phyloP scores from a whole-genome alignment of 2,888 invertebrate species.

The Apotomis betuletana region DNA sequence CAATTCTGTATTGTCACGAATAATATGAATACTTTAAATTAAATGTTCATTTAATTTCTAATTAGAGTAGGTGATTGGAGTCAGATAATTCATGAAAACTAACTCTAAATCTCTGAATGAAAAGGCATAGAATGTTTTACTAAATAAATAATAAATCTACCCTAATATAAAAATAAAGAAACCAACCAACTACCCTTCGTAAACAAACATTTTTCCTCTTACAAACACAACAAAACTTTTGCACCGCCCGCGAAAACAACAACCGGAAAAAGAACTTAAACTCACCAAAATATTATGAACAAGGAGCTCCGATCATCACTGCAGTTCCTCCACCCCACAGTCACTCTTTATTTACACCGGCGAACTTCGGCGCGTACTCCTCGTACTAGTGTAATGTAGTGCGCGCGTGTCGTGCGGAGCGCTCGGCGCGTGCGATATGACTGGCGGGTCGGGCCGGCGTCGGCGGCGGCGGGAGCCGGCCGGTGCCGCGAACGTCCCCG shows the following conservation, averaged over 20 bases:
- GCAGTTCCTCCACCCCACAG: slow-evolving; percentile 52
- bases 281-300: slow-evolving; percentile 55
- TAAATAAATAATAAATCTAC: too few relatives aligned
- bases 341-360: slow-evolving; percentile 46
- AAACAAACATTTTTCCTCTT: too few relatives aligned
- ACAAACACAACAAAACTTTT: too few relatives aligned
- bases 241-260: background rate
- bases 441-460: slow-evolving; percentile 6
- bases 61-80: too few relatives aligned
- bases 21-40: too few relatives aligned
- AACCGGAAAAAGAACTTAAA: slow-evolving; percentile 41
- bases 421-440: slow-evolving; percentile 36
- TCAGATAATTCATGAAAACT: too few relatives aligned
- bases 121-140: too few relatives aligned
- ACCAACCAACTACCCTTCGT: too few relatives aligned
- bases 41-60: too few relatives aligned
- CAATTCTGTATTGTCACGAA: too few relatives aligned
- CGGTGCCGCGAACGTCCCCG: background rate
- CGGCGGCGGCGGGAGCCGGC: background rate
- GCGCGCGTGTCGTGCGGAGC: slow-evolving; percentile 11
- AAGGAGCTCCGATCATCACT: slow-evolving; percentile 52
- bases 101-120: too few relatives aligned
- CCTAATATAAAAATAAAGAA: too few relatives aligned
- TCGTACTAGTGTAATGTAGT: slow-evolving; percentile 11
- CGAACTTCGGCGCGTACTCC: background rate